A percentile compares a stretch with the other conserved stretches of the same genome.
Conservation (phyloP, 2,888 invertebrate species). For the Timema podura region DNA sequence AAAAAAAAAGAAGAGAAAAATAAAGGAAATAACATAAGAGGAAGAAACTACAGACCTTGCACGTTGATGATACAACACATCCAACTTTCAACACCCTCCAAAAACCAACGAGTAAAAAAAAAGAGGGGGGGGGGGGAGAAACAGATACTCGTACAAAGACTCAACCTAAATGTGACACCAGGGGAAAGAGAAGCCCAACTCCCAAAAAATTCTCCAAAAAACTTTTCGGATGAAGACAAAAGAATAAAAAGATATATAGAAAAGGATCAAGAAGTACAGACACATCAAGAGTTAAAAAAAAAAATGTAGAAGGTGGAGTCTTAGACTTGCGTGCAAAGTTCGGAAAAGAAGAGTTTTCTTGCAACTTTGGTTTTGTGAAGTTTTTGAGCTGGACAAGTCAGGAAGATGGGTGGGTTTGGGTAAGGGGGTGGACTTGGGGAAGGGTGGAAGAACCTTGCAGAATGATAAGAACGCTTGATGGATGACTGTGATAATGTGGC, state of each 20-base stretch:
- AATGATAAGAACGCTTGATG: constrained; percentile 41
- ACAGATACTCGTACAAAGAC: constrained; percentile 10
- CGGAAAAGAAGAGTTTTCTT: neutral
- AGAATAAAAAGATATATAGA: neutral
- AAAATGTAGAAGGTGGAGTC: neutral
- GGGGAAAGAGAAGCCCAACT: constrained; percentile 12
- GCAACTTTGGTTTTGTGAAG: neutral
- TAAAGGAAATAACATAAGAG: too few species aligned
- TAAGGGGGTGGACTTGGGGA: constrained; percentile 14
- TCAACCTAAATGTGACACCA: constrained; percentile 22
- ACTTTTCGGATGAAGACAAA: constrained; percentile 6
- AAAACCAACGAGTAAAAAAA: neutral
- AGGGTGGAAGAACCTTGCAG: constrained; percentile 10
- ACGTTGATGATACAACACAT: constrained; percentile 6
- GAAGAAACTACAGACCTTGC: neutral
- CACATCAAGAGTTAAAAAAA: constrained; percentile 16
- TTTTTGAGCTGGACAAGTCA: too few species aligned
- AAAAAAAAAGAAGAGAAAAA: neutral
- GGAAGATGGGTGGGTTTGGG: constrained; percentile 13
- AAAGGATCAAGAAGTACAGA: constrained; percentile 12
- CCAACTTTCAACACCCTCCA: constrained; percentile 22
- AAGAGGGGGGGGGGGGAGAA: neutral
- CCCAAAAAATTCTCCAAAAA: neutral
- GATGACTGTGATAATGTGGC: constrained; percentile 52
- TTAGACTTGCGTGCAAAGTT: neutral